phyloP scores from a whole-genome alignment of 2,113 vertebrate genomes.

The Poeciliopsis occidentalis region DNA sequence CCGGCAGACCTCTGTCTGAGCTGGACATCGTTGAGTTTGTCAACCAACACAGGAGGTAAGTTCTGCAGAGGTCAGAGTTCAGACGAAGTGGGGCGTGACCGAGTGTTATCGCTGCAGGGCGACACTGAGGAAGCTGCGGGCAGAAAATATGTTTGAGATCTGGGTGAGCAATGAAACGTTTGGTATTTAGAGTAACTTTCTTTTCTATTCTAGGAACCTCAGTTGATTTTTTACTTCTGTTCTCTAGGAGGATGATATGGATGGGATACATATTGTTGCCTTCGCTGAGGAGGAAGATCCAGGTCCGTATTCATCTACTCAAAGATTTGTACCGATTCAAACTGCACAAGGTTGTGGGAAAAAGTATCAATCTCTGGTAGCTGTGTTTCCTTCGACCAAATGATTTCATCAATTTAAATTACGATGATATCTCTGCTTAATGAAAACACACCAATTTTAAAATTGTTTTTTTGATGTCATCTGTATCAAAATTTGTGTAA shows the following conservation, averaged over 20 bases:
- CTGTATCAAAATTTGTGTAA: no score
- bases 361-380: not conserved
- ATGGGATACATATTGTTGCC: slow-evolving; percentile 96
- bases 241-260: slow-evolving; percentile 92
- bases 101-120: slow-evolving; percentile 78
- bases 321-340: not conserved
- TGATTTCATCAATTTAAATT: no score
- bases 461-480: no score
- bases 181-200: not conserved
- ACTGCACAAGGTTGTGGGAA: not conserved
- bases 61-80: no score
- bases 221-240: not conserved
- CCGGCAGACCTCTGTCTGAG: slow-evolving; percentile 90
- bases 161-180: slow-evolving; percentile 84
- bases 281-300: slow-evolving; percentile 97
- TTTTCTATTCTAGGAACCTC: not conserved
- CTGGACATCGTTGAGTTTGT: slow-evolving; percentile 95
- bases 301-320: slow-evolving; percentile 74
- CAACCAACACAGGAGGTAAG: slow-evolving; percentile 88
- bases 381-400: no score
- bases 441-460: not conserved
- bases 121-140: slow-evolving; percentile 91
- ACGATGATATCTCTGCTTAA: not conserved
- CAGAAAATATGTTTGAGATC: slow-evolving; percentile 97
- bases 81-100: not conserved